Evolutionary conservation across 2,113 vertebrate genomes (phyloP), one percentile per base, ranked within the genome.

Genomic region (Odocoileus hemionus): DNA sequence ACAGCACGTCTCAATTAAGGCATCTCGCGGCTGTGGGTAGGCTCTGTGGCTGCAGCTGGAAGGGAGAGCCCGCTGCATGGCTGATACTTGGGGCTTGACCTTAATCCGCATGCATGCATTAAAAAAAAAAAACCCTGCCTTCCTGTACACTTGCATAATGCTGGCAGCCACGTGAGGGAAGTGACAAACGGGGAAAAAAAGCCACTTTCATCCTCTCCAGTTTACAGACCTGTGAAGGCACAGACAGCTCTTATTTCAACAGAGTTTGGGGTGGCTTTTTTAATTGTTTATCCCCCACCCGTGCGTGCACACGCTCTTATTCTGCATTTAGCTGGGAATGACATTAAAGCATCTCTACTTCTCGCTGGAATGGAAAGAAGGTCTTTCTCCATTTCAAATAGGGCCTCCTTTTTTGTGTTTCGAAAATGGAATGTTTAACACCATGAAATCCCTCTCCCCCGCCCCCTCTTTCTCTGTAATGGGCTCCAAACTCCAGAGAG

Each of bases 1-100:
- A 99, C 99, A 99, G 99, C 98, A 99, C 98, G 99, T 99, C 99
- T 99, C 99, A 99, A 99, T 99, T 99, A 99, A 99, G 99, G 99
- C 98, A 98, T 95, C 97, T 99, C 98, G 98, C 95, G 95, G 99
- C 99, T 98, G 98, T 98, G 98, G 98, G 98, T 97, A 98, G 98
- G 99, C 99, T 98, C 98, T 98, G 97, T 60, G 98, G 97, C 98
- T 97, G 99, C 99, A 98, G 98, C 97, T 98, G 97, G 89, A 98
- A 97, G 98, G 98, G 98, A 98, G 98, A 99, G 98, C 98, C 99
- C 97, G 97, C 99, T 99, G 99, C 99, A 99, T 99, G 98, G 98
- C 99, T 99, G 99, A 99, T 99, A 98, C 98, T 97, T 96, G 39
- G 99, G 98, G 99, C 99, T 98, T 99, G 99, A 99, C 98, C 98